Percentiles rank a stretch among this genome's conserved stretches.
Evolutionary conservation across 2,888 invertebrate genomes (phyloP).

Genomic region (Abrostola triplasia): DNA sequence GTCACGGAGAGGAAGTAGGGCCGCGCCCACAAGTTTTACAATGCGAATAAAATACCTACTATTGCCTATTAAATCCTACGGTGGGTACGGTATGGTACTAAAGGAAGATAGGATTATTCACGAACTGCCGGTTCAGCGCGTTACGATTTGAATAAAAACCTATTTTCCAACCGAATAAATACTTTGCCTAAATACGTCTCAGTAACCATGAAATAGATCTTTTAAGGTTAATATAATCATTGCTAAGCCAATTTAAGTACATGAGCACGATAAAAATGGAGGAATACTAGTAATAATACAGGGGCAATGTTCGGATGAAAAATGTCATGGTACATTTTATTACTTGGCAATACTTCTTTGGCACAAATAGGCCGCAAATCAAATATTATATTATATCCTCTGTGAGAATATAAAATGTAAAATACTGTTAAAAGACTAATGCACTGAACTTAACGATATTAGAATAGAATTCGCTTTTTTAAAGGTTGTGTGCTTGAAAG

Average conservation of each 20-base stretch:
- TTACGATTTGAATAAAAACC: conserved; percentile 42
- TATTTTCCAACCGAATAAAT: conserved; percentile 22
- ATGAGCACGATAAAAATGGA: conserved; percentile 37
- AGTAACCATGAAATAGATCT: conserved; percentile 14
- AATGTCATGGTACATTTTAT: conserved; percentile 60
- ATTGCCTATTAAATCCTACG: conserved; percentile 19
- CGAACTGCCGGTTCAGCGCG: conserved; percentile 11
- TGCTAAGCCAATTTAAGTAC: conserved; percentile 27
- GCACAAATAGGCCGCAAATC: conserved; percentile 56
- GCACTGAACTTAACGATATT: background rate
- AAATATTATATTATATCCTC: conserved; percentile 43
- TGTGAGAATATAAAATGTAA: conserved; percentile 40
- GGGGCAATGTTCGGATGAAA: conserved; percentile 61
- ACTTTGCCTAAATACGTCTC: conserved; percentile 14
- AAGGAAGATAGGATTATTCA: conserved; percentile 21
- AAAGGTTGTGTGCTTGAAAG: no score
- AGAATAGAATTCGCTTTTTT: no score
- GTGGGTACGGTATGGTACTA: conserved; percentile 8
- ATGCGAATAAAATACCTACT: conserved; percentile 17
- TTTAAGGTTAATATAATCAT: conserved; percentile 25
- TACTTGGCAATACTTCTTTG: conserved; percentile 57
- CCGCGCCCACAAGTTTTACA: conserved; percentile 24
- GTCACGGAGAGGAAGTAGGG: conserved; percentile 11
- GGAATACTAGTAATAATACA: conserved; percentile 37
- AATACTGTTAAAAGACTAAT: background rate